Conservation (phyloP, 2,888 invertebrate species). For the Plutella xylostella region DNA sequence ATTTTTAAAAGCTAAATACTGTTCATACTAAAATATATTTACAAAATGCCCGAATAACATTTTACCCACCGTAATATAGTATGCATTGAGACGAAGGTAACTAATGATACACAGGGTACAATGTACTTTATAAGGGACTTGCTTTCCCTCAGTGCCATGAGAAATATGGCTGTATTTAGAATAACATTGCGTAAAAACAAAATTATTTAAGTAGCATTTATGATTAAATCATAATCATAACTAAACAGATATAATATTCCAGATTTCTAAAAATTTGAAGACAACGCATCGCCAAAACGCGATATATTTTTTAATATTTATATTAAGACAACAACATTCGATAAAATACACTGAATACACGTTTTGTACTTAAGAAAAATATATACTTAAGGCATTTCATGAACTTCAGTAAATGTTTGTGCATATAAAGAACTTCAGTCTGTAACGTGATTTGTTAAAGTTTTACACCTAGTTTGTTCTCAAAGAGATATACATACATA, state of each 20-base stretch:
- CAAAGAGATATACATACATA: not conserved
- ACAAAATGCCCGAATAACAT: conserved; percentile 38
- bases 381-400: conserved; percentile 48
- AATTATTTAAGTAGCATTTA: not conserved
- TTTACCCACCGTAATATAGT: conserved; percentile 17
- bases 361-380: conserved; percentile 47
- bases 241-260: not conserved
- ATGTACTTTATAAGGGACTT: not conserved
- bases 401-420: conserved; percentile 21
- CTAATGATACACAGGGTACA: conserved; percentile 3
- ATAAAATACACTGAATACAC: conserved; percentile 32
- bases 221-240: not conserved
- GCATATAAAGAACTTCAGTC: not conserved
- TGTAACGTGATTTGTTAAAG: conserved; percentile 1
- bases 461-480: not conserved
- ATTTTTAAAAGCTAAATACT: not conserved
- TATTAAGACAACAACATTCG: conserved; percentile 15
- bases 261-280: not conserved
- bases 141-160: no score
- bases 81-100: conserved; percentile 18
- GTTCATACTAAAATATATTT: conserved; percentile 29
- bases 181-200: not conserved
- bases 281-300: conserved; percentile 22
- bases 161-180: not conserved
- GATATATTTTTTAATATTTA: conserved; percentile 16